phyloP scores from a whole-genome alignment of 2,113 vertebrate species.

The Copsychus sechellarum region DNA sequence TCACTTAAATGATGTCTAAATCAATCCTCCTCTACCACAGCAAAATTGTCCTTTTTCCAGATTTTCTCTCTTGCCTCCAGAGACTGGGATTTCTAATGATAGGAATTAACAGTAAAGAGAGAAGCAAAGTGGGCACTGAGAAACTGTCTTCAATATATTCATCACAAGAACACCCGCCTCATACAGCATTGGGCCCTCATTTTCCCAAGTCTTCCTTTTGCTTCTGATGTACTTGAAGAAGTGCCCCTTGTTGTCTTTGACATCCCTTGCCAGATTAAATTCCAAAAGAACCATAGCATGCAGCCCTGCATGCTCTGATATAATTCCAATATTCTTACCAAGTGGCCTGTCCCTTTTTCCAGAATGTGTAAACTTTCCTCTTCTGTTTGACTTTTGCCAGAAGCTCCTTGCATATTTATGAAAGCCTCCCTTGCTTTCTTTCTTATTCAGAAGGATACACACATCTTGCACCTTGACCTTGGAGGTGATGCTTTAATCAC shows the following conservation, averaged over 20 bases:
- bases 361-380: background rate
- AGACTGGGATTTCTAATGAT: background rate
- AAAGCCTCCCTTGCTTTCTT: background rate
- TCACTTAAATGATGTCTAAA: background rate
- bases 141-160: background rate
- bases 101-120: background rate
- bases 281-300: background rate
- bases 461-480: background rate
- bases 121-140: background rate
- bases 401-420: background rate
- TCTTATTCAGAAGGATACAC: background rate
- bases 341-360: background rate
- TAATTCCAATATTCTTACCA: background rate
- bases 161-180: background rate
- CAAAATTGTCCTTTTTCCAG: background rate
- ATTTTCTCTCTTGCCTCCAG: background rate
- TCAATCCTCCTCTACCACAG: background rate
- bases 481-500: background rate
- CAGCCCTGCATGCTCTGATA: background rate
- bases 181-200: background rate
- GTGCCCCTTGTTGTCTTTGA: background rate
- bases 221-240: background rate
- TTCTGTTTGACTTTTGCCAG: background rate
- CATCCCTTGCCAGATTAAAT: rapidly evolving
- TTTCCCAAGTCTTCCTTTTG: background rate